These are phyloP conservation scores for Pristis pectinata DNA, from an alignment of 2,797 vertebrate species.

Conservation along the genomic window DNA sequence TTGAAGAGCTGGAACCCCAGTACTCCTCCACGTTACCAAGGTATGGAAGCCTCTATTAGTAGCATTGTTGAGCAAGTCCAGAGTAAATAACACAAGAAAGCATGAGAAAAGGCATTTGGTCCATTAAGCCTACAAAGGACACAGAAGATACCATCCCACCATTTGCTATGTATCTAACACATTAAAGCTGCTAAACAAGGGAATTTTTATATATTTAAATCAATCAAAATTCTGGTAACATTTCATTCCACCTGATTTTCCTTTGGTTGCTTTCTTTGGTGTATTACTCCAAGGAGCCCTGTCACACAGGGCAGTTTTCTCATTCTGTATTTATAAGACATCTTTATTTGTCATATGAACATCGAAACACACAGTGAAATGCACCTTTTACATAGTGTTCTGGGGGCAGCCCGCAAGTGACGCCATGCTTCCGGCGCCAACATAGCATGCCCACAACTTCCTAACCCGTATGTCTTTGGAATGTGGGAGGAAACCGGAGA, in stretches of 20 bases:
- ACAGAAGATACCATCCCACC: neutral
- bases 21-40: slow-evolving; percentile 85
- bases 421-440: too few relatives aligned
- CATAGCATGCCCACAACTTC: too few relatives aligned
- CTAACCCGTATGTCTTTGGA: too few relatives aligned
- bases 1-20: slow-evolving; percentile 80
- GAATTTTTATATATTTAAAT: neutral
- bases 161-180: neutral
- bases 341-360: too few relatives aligned
- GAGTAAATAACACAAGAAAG: neutral
- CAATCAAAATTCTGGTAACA: neutral
- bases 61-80: neutral
- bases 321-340: too few relatives aligned
- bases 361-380: too few relatives aligned
- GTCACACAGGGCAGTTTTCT: neutral
- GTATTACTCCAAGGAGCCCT: neutral
- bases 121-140: neutral
- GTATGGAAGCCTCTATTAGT: slow-evolving; percentile 51
- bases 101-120: neutral
- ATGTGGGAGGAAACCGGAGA: too few relatives aligned
- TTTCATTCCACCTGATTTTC: neutral
- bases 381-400: too few relatives aligned
- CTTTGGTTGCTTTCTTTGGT: neutral
- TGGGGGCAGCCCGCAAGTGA: too few relatives aligned
- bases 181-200: neutral